Percentiles rank a stretch among this genome's conserved stretches.
phyloP scores from a whole-genome alignment of 2,888 invertebrate species.

The Anthrax anthrax region DNA sequence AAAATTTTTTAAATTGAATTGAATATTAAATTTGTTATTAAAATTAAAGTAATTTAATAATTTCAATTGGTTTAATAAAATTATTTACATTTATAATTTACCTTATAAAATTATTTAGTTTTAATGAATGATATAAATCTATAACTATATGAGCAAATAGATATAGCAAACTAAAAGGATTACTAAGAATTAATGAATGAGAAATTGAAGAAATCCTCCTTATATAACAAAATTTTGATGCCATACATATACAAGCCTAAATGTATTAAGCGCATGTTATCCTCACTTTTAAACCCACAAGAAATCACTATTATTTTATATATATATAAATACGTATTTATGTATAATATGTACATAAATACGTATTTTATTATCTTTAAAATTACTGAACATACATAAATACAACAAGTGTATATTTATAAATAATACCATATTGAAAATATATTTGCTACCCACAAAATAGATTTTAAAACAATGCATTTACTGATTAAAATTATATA shows the following conservation, averaged over 20 bases:
- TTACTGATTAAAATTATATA: conserved; percentile 33
- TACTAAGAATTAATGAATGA: background rate
- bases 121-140: no score
- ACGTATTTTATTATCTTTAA: background rate
- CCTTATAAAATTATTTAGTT: no score
- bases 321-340: no score
- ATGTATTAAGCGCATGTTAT: background rate
- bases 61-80: background rate
- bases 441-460: conserved; percentile 5
- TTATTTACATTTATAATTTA: background rate
- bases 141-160: no score
- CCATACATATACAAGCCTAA: background rate
- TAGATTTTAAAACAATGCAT: conserved; percentile 26
- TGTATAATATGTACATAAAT: no score
- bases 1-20: no score
- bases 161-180: background rate
- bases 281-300: background rate
- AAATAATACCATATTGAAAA: no score
- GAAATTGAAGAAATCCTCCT: background rate
- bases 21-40: no score
- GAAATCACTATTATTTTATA: no score
- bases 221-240: background rate
- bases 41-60: background rate
- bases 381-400: no score
- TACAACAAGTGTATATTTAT: no score